Conservation (phyloP, 2,888 invertebrate genomes). For the Hydrotaea cyrtoneurina region DNA sequence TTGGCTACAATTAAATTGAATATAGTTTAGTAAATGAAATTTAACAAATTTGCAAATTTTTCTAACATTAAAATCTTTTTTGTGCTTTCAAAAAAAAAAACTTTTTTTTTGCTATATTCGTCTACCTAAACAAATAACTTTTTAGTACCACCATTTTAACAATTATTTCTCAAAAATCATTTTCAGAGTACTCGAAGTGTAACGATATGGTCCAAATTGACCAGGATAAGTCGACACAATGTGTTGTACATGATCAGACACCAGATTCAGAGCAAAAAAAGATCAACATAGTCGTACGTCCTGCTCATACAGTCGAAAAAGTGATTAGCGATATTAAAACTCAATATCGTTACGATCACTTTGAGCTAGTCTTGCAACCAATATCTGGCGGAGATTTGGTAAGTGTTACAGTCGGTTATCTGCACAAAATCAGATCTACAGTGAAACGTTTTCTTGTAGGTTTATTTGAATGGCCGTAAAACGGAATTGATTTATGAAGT, state of each 20-base stretch:
- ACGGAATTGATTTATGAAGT: constrained; percentile 74
- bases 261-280: constrained; percentile 79
- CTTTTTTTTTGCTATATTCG: no score
- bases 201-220: constrained; percentile 73
- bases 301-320: constrained; percentile 76
- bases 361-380: constrained; percentile 78
- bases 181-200: constrained; percentile 66
- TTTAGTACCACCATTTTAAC: no score
- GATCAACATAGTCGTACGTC: constrained; percentile 78
- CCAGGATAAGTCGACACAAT: constrained; percentile 74
- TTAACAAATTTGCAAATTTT: no score
- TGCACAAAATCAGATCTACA: not conserved
- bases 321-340: constrained; percentile 77
- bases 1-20: no score
- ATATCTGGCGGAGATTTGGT: constrained; percentile 74
- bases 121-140: no score
- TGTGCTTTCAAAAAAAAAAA: no score
- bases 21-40: no score
- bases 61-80: no score
- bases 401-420: constrained; percentile 41
- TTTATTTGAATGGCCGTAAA: constrained; percentile 76
- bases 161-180: not conserved
- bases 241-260: constrained; percentile 79
- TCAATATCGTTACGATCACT: constrained; percentile 77
- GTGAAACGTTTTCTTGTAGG: constrained; percentile 68